Percentiles rank a stretch among this genome's conserved stretches.
Conservation (phyloP, 2,888 invertebrate species). For the Melipona bicolor region DNA sequence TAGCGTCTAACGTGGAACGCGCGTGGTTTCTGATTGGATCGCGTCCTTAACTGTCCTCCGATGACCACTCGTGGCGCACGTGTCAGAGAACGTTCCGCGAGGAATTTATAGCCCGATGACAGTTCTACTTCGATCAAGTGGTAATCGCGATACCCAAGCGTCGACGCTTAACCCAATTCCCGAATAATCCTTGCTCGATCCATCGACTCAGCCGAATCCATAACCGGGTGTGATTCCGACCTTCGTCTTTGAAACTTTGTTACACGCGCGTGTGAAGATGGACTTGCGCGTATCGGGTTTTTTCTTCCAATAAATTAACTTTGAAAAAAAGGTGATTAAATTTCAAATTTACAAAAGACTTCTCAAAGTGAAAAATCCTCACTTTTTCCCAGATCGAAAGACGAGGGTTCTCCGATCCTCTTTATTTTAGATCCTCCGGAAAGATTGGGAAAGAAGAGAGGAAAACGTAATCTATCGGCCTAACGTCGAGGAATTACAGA, state of each 20-base stretch:
- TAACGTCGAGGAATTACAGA: background rate
- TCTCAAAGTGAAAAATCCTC: too few relatives aligned
- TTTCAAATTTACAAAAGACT: too few relatives aligned
- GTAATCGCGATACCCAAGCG: conserved; percentile 31
- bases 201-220: conserved; percentile 11
- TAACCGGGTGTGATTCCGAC: background rate
- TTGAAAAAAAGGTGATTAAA: too few relatives aligned
- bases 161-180: conserved; percentile 40
- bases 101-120: conserved; percentile 56
- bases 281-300: too few relatives aligned
- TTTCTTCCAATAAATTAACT: too few relatives aligned
- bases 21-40: conserved; percentile 67
- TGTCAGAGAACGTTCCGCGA: conserved; percentile 28
- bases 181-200: conserved; percentile 2
- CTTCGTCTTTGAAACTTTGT: background rate
- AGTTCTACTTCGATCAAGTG: conserved; percentile 51
- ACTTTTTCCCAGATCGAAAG: too few relatives aligned
- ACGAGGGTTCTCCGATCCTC: too few relatives aligned
- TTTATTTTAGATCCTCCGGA: background rate
- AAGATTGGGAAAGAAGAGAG: background rate
- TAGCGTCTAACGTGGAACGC: background rate
- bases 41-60: conserved; percentile 67
- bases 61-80: conserved; percentile 57
- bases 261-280: background rate
- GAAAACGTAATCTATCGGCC: background rate